Percentiles rank a stretch among this genome's conserved stretches.
Conservation (phyloP, 2,888 invertebrate genomes). For the Temnothorax ravouxi region DNA sequence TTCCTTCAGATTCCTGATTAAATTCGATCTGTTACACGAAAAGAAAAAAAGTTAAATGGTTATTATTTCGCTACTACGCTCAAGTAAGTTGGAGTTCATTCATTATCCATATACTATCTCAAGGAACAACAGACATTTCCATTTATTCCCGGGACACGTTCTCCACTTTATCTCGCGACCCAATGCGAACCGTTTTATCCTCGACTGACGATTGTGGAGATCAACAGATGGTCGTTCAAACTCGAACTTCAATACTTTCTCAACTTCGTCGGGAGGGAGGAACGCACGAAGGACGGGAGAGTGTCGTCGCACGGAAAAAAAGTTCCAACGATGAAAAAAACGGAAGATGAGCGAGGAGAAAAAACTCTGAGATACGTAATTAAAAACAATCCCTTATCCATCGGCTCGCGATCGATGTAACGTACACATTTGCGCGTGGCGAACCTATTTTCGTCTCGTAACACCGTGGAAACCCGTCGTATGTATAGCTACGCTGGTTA, state of each 20-base stretch:
- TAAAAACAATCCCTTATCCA: constrained; percentile 78
- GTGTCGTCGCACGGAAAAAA: background rate
- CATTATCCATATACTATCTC: constrained; percentile 38
- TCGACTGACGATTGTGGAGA: constrained; percentile 53
- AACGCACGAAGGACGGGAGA: background rate
- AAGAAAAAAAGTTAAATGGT: background rate
- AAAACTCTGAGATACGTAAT: constrained; percentile 67
- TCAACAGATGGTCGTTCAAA: constrained; percentile 56
- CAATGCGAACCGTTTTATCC: constrained; percentile 39
- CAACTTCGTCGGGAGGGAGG: constrained; percentile 21
- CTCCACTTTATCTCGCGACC: constrained; percentile 38
- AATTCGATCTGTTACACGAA: background rate
- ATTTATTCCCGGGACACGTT: constrained; percentile 49
- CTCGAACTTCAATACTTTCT: constrained; percentile 48
- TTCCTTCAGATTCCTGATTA: background rate
- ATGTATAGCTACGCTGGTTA: constrained; percentile 71
- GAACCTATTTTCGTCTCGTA: constrained; percentile 33
- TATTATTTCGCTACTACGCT: constrained; percentile 17
- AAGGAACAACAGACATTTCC: constrained; percentile 51
- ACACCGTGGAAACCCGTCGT: constrained; percentile 54
- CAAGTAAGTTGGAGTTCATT: constrained; percentile 34
- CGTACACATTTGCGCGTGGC: constrained; percentile 17
- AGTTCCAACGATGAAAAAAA: background rate
- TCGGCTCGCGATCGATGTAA: constrained; percentile 55
- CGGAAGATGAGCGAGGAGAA: background rate